Evolutionary conservation across 2,113 vertebrate species (phyloP).

Genomic region (Geococcyx californianus): DNA sequence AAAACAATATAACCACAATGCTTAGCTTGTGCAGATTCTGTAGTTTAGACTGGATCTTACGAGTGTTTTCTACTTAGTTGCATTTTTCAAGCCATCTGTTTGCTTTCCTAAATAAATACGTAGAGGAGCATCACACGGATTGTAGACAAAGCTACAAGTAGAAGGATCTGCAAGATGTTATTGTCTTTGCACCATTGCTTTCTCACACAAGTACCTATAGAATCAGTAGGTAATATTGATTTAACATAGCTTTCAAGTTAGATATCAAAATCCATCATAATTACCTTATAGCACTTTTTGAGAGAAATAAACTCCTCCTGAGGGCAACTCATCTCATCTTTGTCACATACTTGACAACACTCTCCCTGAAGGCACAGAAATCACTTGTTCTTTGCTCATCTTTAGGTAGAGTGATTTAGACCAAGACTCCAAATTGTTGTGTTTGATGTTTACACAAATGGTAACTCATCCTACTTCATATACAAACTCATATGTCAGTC

Average conservation of each 20-base stretch:
- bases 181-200: not conserved
- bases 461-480: not conserved
- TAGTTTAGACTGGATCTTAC: not conserved
- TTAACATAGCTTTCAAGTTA: not conserved
- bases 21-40: not conserved
- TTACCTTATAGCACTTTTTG: not conserved
- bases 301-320: not conserved
- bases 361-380: not conserved
- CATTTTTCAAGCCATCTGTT: not conserved
- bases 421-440: not conserved
- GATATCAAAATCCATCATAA: not conserved
- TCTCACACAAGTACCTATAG: not conserved
- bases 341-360: not conserved
- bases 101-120: not conserved
- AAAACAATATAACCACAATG: not conserved
- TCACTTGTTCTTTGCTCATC: not conserved
- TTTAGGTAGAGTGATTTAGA: not conserved
- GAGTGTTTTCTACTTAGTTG: not conserved
- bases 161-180: not conserved
- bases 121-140: not conserved
- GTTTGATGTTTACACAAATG: not conserved
- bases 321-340: not conserved
- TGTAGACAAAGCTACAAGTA: not conserved
- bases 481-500: not conserved
- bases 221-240: not conserved